Evolutionary conservation across 1,140 invertebrate species (phyloP), one percentile per base, ranked within the genome.

Genomic region (Hydropsyche tenuis): DNA sequence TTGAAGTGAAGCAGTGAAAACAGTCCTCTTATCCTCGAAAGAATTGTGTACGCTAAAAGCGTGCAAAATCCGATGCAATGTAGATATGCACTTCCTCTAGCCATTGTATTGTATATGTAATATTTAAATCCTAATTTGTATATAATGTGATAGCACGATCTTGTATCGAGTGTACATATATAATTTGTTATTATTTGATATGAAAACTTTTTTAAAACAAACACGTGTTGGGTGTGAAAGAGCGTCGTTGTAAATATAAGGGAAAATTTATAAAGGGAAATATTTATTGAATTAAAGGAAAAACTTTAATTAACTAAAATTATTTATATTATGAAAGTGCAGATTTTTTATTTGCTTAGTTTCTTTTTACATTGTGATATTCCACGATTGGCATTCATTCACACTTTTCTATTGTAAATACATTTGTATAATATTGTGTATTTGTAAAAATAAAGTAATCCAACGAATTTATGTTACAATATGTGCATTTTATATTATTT

Each of bases 371-470:
- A 60, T 60, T 60, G 56, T 60, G 56, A 60, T 60, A 60, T 60
- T 60, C 22, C 20, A 60, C 20, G 16, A 23, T 60, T 27, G 23
- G 23, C 22, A 60, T 60, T 60, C 56, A 60, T 60, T 60, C 56
- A 60, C 56, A 60, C 56, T 60, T 37, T 22, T 25, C n/a, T n/a
- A n/a, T 25, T 60, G 56, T 60, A 60, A 12, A 60, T 60, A 60
- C 12, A 25, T 7, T 14, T 60, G 56, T 60, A 23, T 25, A 16
- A 56, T 23, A 56, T 56, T 37, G 45, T 51, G 23, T 69, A 48
- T 69, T 69, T 69, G 53, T 73, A 64, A 48, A 16, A 20, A 51
- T 73, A 66, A 9, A 37, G 9, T 37, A 37, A 37, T 37, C 30
- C 23, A 27, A 60, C 56, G 56, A 60, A 60, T 60, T 60, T 60